Evolutionary conservation across 1,140 invertebrate species (phyloP).

Genomic region (Lasaia peninsularis): DNA sequence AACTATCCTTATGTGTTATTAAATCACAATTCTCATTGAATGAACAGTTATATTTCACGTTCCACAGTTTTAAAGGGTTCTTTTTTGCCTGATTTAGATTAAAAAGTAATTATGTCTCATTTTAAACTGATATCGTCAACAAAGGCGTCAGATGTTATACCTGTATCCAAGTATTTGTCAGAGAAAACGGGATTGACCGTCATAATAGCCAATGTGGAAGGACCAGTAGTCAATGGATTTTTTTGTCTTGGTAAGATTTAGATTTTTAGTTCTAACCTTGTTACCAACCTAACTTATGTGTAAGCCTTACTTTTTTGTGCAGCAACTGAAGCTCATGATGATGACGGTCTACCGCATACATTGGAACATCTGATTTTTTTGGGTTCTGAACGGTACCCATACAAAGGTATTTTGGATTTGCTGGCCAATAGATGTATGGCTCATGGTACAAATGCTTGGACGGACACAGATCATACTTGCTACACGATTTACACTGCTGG

Average conservation of each 20-base stretch:
- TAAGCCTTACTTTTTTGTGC: conserved; percentile 31
- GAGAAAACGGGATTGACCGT: conserved; percentile 87
- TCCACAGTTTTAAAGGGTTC: too few relatives aligned
- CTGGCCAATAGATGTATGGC: conserved; percentile 93
- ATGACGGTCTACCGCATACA: conserved; percentile 95
- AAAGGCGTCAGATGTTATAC: conserved; percentile 83
- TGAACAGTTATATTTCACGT: too few relatives aligned
- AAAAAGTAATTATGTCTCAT: conserved; percentile 48
- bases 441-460: conserved; percentile 93
- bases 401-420: conserved; percentile 92
- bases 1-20: conserved; percentile 46
- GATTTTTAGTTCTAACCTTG: conserved; percentile 16
- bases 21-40: conserved; percentile 14
- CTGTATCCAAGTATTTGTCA: conserved; percentile 90
- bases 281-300: not conserved
- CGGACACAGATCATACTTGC: conserved; percentile 91
- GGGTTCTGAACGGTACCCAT: conserved; percentile 93
- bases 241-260: conserved; percentile 86
- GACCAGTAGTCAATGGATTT: conserved; percentile 91
- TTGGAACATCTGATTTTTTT: conserved; percentile 95
- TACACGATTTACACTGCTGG: conserved; percentile 94
- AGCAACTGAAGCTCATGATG: conserved; percentile 94
- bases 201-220: conserved; percentile 89
- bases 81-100: too few relatives aligned
- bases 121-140: conserved; percentile 82